Percentiles rank a stretch among this genome's conserved stretches.
phyloP scores from a whole-genome alignment of 1,140 invertebrate genomes.

The Nebria ingens region DNA sequence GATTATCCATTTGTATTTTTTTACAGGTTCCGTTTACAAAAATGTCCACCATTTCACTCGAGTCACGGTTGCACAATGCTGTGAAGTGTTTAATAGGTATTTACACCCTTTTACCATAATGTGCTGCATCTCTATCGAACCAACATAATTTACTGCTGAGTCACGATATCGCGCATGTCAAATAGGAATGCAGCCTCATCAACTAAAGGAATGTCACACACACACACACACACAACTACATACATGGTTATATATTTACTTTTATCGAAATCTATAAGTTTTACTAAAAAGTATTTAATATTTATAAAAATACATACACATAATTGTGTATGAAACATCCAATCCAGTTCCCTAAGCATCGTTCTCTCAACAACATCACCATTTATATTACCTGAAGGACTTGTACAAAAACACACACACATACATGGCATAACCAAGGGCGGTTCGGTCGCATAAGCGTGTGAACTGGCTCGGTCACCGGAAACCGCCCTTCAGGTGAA shows the following conservation, averaged over 20 bases:
- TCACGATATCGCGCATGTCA: not conserved
- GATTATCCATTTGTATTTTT: not conserved
- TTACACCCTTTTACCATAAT: not conserved
- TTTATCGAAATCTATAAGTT: too few species aligned
- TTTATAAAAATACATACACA: too few species aligned
- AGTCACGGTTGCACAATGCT: not conserved
- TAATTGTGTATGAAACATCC: too few species aligned
- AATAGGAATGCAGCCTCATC: not conserved
- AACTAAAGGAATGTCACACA: not conserved
- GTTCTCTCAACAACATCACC: not conserved
- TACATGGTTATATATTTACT: too few species aligned
- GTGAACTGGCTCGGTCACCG: conserved; percentile 27
- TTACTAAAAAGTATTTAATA: too few species aligned
- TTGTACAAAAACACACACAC: not conserved
- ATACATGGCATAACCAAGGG: not conserved
- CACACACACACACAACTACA: too few species aligned
- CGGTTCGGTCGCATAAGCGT: conserved; percentile 18
- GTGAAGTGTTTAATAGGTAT: not conserved
- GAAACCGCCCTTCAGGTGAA: conserved; percentile 28
- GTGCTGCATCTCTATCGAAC: not conserved
- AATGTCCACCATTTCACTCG: not conserved
- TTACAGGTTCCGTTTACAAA: not conserved
- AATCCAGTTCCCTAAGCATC: too few species aligned
- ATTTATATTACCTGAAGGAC: not conserved
- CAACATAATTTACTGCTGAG: not conserved